Base-by-base conservation (phyloP, 1,140 invertebrate genomes). In the Bombus superbus region DNA sequence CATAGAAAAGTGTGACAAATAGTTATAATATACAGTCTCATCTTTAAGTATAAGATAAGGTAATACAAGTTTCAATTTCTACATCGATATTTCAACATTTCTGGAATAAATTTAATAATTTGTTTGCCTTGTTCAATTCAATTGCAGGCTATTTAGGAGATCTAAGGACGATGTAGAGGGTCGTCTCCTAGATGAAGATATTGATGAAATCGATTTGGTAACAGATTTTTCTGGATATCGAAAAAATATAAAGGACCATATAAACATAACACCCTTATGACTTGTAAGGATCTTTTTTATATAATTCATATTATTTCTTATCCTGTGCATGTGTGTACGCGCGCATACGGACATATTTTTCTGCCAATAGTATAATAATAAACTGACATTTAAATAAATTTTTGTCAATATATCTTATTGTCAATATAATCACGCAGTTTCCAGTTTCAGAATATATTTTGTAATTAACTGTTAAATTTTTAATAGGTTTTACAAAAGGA, bases 81-180 rank as follows among this genome's bases (percentile, higher is more conserved):
- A 53, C 44, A 42, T 57, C 15, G 28, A 28, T 71, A 40, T 71
- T 72, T 79, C 25, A 77, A 76, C 44, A 35, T 32, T 72, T 59
- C 1, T n/a, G 8, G 0, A 18, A 10, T 35, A 10, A 64, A 38
- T 74, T 13, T 71, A 81, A 72, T 53, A 77, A 81, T 35, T 71
- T 13, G 4, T 66, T 78, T 47, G 35, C 81, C 72, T 76, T 40
- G 2, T 57, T 25, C 64, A 71, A 80, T 86, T 69, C 40, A 75
- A 81, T 90, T 90, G 22, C 89, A 95, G 94, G 82, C 83, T 95
- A 79, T 94, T 95, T 89, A 92, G 93, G 86, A 93, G 87, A 81
- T 80, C 92, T 35, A 95, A 93, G 87, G 91, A 92, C 42, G 93
- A 94, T 28, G 87, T 92, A 11, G 94, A 95, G 72, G 93, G 92